A percentile compares a stretch with the other conserved stretches of the same genome.
These are phyloP conservation scores for Troides oblongomaculatus DNA, from an alignment of 2,888 invertebrate genomes.

Conservation along the genomic window DNA sequence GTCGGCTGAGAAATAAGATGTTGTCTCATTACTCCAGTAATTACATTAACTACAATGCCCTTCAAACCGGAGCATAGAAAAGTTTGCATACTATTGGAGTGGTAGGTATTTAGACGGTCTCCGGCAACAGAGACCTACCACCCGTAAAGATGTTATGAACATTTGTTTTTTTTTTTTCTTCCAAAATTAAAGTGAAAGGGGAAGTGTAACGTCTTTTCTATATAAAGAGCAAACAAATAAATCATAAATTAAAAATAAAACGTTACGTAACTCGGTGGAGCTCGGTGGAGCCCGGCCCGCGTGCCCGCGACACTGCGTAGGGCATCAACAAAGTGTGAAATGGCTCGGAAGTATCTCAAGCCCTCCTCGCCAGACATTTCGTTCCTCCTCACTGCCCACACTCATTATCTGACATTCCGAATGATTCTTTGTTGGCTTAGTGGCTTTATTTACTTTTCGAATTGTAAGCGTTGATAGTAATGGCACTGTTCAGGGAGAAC, in stretches of 20 bases:
- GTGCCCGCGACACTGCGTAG: constrained; percentile 64
- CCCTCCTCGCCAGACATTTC: constrained; percentile 65
- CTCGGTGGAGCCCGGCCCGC: constrained; percentile 40
- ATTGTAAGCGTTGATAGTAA: constrained; percentile 29
- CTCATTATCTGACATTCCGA: constrained; percentile 73
- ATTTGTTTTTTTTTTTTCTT: background rate
- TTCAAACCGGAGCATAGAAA: too few relatives aligned
- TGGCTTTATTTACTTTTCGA: constrained; percentile 69
- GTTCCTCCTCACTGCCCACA: constrained; percentile 71
- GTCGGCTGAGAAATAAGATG: too few relatives aligned
- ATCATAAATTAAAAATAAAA: constrained; percentile 31
- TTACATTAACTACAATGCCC: too few relatives aligned
- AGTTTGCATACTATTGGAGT: too few relatives aligned
- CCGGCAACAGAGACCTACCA: too few relatives aligned
- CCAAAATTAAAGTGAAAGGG: background rate
- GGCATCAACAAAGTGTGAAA: constrained; percentile 74
- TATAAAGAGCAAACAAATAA: constrained; percentile 10
- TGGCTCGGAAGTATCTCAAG: constrained; percentile 75
- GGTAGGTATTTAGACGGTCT: too few relatives aligned
- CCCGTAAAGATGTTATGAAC: background rate
- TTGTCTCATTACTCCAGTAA: too few relatives aligned
- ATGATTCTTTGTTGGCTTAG: constrained; percentile 68
- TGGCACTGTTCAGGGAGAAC: constrained; percentile 8
- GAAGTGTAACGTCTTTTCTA: background rate
- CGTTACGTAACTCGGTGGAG: constrained; percentile 26